These are phyloP conservation scores for Drosophila seclusa DNA, from an alignment of 2,888 invertebrate genomes.

Conservation along the genomic window DNA sequence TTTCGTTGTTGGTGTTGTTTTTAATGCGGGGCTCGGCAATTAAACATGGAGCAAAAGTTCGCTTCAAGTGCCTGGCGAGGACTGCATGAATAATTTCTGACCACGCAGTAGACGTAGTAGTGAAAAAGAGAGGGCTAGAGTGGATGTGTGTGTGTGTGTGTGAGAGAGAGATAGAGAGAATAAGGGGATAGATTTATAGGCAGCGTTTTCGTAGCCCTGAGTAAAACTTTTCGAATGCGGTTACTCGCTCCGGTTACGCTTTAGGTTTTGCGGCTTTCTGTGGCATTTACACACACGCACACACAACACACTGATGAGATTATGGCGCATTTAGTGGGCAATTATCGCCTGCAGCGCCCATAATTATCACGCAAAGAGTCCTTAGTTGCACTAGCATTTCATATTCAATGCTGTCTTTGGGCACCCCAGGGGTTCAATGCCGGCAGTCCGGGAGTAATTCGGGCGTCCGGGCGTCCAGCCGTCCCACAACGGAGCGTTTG, in stretches of 20 bases:
- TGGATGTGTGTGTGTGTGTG: background rate
- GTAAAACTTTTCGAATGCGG: constrained; percentile 43
- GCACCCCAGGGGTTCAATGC: constrained; percentile 17
- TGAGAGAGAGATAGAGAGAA: background rate
- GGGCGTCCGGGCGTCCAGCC: background rate
- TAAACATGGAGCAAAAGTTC: constrained; percentile 66
- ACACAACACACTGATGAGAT: constrained; percentile 39
- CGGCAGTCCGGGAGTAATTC: constrained; percentile 1
- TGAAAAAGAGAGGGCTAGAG: background rate
- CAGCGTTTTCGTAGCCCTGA: constrained; percentile 41
- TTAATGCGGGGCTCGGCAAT: constrained; percentile 59
- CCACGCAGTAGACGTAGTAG: constrained; percentile 41
- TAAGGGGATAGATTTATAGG: background rate
- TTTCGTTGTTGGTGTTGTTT: constrained; percentile 15
- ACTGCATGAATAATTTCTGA: constrained; percentile 66
- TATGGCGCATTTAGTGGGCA: constrained; percentile 76
- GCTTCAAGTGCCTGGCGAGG: constrained; percentile 32
- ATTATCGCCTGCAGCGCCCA: constrained; percentile 77
- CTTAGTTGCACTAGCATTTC: constrained; percentile 71
- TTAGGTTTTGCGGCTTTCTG: constrained; percentile 56
- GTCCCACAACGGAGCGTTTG: constrained; percentile 36
- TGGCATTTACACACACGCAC: constrained; percentile 2
- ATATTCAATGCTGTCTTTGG: constrained; percentile 64
- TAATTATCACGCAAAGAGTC: constrained; percentile 70
- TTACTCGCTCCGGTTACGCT: constrained; percentile 41